phyloP scores from a whole-genome alignment of 1,140 invertebrate species.

The Papilio xuthus region DNA sequence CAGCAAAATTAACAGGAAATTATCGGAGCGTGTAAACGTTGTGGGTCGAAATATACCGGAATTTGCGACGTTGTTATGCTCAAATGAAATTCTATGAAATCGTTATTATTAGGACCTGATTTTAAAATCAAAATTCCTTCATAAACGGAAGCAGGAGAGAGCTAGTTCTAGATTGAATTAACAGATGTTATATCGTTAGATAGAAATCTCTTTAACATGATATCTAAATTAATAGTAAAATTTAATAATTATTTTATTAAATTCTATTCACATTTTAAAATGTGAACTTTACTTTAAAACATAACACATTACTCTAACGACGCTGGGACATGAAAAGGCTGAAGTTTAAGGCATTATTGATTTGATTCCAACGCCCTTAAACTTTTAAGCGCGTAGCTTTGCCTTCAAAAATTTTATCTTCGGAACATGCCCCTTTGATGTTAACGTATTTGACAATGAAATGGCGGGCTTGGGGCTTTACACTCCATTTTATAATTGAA shows the following conservation, averaged over 20 bases:
- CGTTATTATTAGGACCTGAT: background rate
- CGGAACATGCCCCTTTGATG: slow-evolving; percentile 37
- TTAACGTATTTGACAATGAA: slow-evolving; percentile 38
- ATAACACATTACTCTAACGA: background rate
- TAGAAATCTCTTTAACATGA: too few species aligned
- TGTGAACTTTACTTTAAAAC: background rate
- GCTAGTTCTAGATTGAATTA: too few species aligned
- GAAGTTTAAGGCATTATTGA: slow-evolving; percentile 28
- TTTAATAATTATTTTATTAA: too few species aligned
- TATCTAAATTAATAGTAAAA: too few species aligned
- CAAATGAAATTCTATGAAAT: background rate
- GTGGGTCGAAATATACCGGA: background rate
- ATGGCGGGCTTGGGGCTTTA: slow-evolving; percentile 16
- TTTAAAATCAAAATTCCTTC: background rate
- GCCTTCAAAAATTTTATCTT: slow-evolving; percentile 35
- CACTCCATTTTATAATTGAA: slow-evolving; percentile 27
- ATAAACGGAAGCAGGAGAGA: too few species aligned
- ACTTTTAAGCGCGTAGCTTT: slow-evolving; percentile 12
- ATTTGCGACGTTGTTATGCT: background rate
- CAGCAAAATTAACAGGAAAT: background rate
- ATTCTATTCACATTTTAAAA: background rate
- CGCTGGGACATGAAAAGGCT: background rate
- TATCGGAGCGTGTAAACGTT: background rate
- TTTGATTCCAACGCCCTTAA: slow-evolving; percentile 11
- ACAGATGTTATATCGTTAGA: too few species aligned